Evolutionary conservation across 1,140 invertebrate species (phyloP), one percentile per base, ranked within the genome.

Genomic region (Tribolium castaneum): DNA sequence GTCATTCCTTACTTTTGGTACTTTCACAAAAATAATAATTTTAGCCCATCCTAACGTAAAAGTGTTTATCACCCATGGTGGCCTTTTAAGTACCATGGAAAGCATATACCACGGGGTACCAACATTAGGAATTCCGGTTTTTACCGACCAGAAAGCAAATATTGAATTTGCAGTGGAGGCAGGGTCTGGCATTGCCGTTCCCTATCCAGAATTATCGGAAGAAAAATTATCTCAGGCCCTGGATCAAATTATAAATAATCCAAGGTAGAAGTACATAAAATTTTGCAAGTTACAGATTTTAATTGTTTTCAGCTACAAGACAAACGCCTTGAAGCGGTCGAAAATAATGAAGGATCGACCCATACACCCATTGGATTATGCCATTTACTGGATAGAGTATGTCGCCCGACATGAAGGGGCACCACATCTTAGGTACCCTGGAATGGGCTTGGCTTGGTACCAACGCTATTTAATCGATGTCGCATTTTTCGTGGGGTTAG

Each of bases 361-460:
- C 0, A 78, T 87, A 74, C 80, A 81, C 3, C 90, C 91, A 0
- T 66, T 92, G 16, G 89, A 92, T 45, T 87, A 89, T 62, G 91
- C 91, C 0, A 86, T 92, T 13, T 92, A 92, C 82, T 92, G 91
- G 91, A 91, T 90, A 0, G 91, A 92, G 84, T 92, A 92, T 78
- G 91, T 92, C 1, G 86, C 92, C 1, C 87, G 90, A 59, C 90
- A 92, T 80, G 90, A 90, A 81, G 91, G 91, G 0, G 90, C 91
- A 2, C 88, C 89, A 62, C 90, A 92, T 84, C 83, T 92, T 7
- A 88, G 90, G 79, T 88, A 89, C 7, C 88, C 90, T 1, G 89
- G 89, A 0, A 88, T 90, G 76, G 88, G 92, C 80, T 80, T 92
- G 56, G 82, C 79, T 0, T 89, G 88, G 87, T 90, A 87, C 83